Conservation (phyloP, 2,113 vertebrate species). For the Stigmatopora nigra region DNA sequence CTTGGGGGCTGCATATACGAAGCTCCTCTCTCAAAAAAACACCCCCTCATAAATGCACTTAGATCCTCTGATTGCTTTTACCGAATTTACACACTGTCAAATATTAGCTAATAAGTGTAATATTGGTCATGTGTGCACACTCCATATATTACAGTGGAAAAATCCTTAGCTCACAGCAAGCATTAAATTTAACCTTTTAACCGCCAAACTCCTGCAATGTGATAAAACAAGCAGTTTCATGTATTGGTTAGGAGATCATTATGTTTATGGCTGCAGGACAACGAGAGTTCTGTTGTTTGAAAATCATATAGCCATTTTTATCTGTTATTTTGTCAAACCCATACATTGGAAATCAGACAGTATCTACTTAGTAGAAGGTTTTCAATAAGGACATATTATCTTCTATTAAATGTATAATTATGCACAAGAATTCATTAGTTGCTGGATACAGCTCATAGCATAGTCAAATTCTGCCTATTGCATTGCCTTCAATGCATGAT, state of each 20-base stretch:
- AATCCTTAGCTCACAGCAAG: conserved; percentile 27
- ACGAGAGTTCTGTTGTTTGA: background rate
- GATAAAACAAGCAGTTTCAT: conserved; percentile 28
- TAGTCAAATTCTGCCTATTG: background rate
- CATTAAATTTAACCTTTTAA: conserved; percentile 20
- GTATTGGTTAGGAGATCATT: conserved; percentile 36
- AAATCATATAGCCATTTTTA: background rate
- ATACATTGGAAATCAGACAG: background rate
- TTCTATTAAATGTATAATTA: background rate
- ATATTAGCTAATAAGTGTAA: conserved; percentile 1
- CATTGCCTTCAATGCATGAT: background rate
- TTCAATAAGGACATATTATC: too few relatives aligned
- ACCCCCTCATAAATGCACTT: conserved; percentile 12
- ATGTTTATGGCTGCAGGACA: conserved; percentile 1
- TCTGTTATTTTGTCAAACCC: background rate
- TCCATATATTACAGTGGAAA: conserved; percentile 21
- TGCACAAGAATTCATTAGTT: background rate
- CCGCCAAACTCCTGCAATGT: conserved; percentile 5
- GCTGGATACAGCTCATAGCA: background rate
- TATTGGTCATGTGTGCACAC: conserved; percentile 18
- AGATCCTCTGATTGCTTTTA: conserved; percentile 19
- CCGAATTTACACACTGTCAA: conserved; percentile 5
- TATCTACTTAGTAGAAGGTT: background rate
- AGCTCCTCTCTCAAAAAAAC: conserved; percentile 12
- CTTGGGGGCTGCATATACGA: conserved; percentile 21